Evolutionary conservation across 2,113 vertebrate species (phyloP).

Genomic region (Seriola rivoliana): DNA sequence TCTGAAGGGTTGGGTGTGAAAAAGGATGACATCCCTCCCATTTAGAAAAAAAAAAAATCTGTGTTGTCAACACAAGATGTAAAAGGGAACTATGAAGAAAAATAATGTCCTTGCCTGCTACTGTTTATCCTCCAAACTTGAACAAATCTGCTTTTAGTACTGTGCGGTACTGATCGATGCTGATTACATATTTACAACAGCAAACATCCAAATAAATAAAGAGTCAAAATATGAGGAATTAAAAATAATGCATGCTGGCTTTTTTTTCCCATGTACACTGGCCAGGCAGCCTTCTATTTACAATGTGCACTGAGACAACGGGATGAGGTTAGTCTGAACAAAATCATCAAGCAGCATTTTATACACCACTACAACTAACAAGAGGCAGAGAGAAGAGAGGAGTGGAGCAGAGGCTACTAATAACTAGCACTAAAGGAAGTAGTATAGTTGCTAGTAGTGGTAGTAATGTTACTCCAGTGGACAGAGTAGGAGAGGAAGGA

Average conservation of each 20-base stretch:
- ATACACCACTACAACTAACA: conserved; percentile 61
- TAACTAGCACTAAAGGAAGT: conserved; percentile 54
- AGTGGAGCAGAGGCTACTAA: conserved; percentile 51
- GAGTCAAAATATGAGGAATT: conserved; percentile 45
- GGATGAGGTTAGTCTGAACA: conserved; percentile 79
- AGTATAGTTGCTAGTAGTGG: conserved; percentile 67
- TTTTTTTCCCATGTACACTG: conserved; percentile 6
- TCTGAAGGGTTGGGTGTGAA: conserved; percentile 24
- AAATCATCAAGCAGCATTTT: conserved; percentile 70
- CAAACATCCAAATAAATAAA: conserved; percentile 70
- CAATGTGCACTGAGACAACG: conserved; percentile 62
- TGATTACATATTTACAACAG: conserved; percentile 64
- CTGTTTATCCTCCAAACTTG: conserved; percentile 4
- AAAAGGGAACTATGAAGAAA: conserved; percentile 38
- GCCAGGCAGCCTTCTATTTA: conserved; percentile 52
- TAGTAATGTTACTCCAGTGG: conserved; percentile 72
- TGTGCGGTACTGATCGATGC: background rate
- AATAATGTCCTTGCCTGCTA: conserved; percentile 10
- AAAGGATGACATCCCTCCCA: conserved; percentile 19
- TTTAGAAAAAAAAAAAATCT: conserved; percentile 7
- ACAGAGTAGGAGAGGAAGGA: conserved; percentile 40
- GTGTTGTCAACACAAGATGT: conserved; percentile 16
- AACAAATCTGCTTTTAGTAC: conserved; percentile 5
- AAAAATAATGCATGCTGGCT: conserved; percentile 41
- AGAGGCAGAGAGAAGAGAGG: conserved; percentile 59